Evolutionary conservation across 1,140 invertebrate species (phyloP), one percentile per base, ranked within the genome.

Genomic region (Drosophila nigromelanica): DNA sequence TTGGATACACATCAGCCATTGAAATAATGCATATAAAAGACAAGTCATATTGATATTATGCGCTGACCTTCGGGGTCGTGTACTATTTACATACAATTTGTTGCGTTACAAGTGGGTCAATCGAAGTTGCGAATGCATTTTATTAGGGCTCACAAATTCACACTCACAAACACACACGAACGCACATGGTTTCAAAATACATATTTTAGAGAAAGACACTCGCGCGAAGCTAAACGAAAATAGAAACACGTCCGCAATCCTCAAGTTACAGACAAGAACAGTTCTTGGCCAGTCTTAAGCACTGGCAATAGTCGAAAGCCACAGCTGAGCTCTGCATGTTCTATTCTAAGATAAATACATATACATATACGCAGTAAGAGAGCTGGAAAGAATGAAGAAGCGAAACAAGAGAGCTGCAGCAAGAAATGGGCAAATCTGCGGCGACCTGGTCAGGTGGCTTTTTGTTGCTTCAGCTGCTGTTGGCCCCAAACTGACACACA

Each of bases 241-340:
- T 6, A 35, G 7, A 35, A 39, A 73, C 70, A 76, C 74, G 74
- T 76, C 74, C 62, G 74, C 74, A 55, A 58, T 59, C 35, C 74
- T 62, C 74, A 63, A 76, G 47, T 58, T 55, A 30, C 70, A 73
- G 70, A 15, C 50, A 12, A 52, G 50, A 76, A 76, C 70, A 30
- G 52, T 76, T 76, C 74, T 76, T 73, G 47, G 62, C 37, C 42
- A 45, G 50, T 58, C 47, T 43, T n/a, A 15, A 30, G 27, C 63
- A 55, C 39, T 40, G 63, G 12, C 15, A 60, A 54, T 39, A 68
- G 70, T 73, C 48, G 33, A 27, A 35, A 51, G 47, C 40, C 61
- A 43, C 12, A 51, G 39, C 33, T 12, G 11, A 51, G 35, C 15
- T 35, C 54, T 39, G 35, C 18, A 21, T 12, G 37, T 14, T 40